phyloP scores from a whole-genome alignment of 2,888 invertebrate genomes.

The Xanthia togata region DNA sequence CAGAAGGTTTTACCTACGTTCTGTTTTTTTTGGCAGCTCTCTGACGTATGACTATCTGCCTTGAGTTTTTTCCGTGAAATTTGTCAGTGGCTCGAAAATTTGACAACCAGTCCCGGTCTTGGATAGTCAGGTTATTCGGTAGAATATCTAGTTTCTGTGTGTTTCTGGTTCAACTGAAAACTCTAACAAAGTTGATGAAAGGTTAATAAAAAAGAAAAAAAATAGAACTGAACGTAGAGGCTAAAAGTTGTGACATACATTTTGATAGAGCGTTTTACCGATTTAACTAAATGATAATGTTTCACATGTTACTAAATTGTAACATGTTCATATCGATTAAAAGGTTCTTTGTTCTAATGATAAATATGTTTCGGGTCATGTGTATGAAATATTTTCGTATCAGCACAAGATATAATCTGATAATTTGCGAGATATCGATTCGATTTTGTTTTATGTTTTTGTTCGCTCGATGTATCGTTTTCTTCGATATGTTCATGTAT shows the following conservation, averaged over 20 bases:
- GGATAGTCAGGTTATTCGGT: too few species aligned
- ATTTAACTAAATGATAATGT: constrained; percentile 67
- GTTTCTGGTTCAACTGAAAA: not conserved
- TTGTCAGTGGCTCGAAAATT: not conserved
- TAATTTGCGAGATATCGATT: constrained; percentile 28
- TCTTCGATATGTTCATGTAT: constrained; percentile 24
- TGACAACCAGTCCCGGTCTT: not conserved
- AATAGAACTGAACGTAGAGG: not conserved
- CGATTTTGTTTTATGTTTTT: constrained; percentile 52
- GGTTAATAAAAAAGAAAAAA: not conserved
- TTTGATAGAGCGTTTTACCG: constrained; percentile 58
- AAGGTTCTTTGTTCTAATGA: constrained; percentile 74
- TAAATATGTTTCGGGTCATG: constrained; percentile 66
- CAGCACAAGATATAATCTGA: constrained; percentile 51
- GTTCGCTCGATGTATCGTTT: constrained; percentile 33
- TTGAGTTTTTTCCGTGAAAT: not conserved
- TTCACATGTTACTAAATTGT: constrained; percentile 60
- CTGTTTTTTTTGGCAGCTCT: not conserved
- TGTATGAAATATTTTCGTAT: constrained; percentile 54
- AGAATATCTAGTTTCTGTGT: too few species aligned
- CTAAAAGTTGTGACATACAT: constrained; percentile 18
- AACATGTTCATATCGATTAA: constrained; percentile 71
- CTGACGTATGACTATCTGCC: not conserved
- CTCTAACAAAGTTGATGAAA: not conserved
- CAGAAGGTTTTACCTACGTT: not conserved